Evolutionary conservation across 2,888 invertebrate genomes (phyloP).

Genomic region (Linnaemya vulpina): DNA sequence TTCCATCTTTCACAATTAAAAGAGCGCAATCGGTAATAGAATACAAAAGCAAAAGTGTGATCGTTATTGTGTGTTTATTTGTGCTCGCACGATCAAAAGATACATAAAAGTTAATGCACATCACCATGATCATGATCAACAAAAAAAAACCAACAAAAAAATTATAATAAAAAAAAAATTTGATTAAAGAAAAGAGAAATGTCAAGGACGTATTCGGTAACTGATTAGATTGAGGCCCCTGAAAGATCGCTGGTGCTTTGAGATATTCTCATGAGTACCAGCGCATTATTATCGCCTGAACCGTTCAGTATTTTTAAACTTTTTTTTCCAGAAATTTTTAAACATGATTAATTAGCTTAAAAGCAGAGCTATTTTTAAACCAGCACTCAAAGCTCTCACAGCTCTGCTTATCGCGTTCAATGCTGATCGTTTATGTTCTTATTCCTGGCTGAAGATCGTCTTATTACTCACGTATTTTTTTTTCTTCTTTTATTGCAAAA

Average conservation of each 20-base stretch:
- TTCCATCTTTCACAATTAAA: neutral
- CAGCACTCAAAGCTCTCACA: neutral
- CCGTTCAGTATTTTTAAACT: neutral
- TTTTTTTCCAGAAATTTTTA: too few relatives aligned
- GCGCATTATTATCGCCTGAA: neutral
- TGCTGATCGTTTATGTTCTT: neutral
- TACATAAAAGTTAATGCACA: slow-evolving; percentile 40
- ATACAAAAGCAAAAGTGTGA: slow-evolving; percentile 19
- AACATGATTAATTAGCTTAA: slow-evolving; percentile 16
- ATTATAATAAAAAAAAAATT: neutral
- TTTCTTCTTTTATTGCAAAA: neutral
- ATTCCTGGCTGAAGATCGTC: neutral
- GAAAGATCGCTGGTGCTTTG: neutral
- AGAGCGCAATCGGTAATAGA: slow-evolving; percentile 9
- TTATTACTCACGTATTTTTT: slow-evolving; percentile 1
- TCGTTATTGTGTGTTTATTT: neutral
- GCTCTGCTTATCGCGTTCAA: neutral
- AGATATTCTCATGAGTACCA: neutral
- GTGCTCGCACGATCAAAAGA: neutral
- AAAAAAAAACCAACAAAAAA: neutral
- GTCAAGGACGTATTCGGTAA: slow-evolving; percentile 34
- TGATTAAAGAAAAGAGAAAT: neutral
- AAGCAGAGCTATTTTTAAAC: neutral
- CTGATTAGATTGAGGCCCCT: slow-evolving; percentile 10
- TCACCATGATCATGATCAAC: slow-evolving; percentile 1